Conservation (phyloP, 2,888 invertebrate genomes). For the Onthophagus sagittarius region DNA sequence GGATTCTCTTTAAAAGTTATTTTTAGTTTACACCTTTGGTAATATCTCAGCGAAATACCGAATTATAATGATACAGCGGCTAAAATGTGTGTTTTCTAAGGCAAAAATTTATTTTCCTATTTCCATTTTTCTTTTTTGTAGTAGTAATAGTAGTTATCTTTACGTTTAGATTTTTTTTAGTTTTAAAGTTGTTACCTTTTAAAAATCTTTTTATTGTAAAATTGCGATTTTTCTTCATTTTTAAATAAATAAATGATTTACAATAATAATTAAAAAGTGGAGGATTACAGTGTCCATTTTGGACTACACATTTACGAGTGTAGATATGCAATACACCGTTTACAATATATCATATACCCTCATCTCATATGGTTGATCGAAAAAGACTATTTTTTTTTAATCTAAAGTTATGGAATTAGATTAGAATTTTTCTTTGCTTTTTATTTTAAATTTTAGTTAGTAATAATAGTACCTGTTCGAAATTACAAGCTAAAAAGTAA, state of each 20-base stretch:
- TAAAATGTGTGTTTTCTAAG: not conserved
- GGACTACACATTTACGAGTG: constrained; percentile 49
- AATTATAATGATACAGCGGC: not conserved
- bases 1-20: not conserved
- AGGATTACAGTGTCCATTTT: constrained; percentile 43
- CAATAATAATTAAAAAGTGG: not conserved
- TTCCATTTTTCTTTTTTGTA: too few relatives aligned
- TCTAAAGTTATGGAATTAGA: not conserved
- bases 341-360: not conserved
- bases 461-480: too few relatives aligned
- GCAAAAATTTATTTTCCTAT: not conserved
- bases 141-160: too few relatives aligned
- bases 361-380: not conserved
- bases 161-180: too few relatives aligned
- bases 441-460: not conserved
- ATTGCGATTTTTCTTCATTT: too few relatives aligned
- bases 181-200: not conserved
- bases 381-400: not conserved
- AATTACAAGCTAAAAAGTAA: too few relatives aligned
- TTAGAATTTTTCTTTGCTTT: not conserved
- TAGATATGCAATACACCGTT: constrained; percentile 38
- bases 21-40: not conserved
- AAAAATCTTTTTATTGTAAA: not conserved
- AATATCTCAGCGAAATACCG: constrained; percentile 5
- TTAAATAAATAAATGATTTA: too few relatives aligned